Evolutionary conservation across 1,140 invertebrate genomes (phyloP), one percentile per base, ranked within the genome.

Genomic region (Antheraea pernyi): DNA sequence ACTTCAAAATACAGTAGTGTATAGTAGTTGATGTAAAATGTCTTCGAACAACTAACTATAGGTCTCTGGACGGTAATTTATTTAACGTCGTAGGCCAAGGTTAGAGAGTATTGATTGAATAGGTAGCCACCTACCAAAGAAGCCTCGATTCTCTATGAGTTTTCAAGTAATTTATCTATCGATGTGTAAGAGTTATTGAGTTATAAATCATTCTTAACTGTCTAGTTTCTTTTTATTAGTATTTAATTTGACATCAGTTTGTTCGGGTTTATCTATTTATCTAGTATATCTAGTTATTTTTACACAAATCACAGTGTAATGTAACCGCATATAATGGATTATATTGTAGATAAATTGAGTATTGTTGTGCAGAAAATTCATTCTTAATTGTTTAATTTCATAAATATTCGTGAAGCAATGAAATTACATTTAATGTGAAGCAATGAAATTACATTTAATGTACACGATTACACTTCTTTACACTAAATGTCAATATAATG

Each of bases 151-250:
- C 46, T 10, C 46, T 53, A 53, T 53, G 7, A 53, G 11, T 53
- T 53, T 53, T 53, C 46, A 53, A 53, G 46, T 13, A 53, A 53
- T 53, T 53, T 53, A 53, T 53, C 46, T 53, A 53, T 53, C 16
- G 46, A 53, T 11, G 0, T 8, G 46, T 53, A 53, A n/a, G 22
- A 53, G 6, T 53, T 53, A 53, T 53, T 53, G 46, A n/a, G 16
- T 53, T 53, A 53, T 53, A 53, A 13, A 16, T 53, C 13, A 53
- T 53, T 53, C 7, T 4, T 30, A 11, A 42, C 16, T n/a, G 46
- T 16, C 46, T 53, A 11, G 39, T 16, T 53, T 16, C 16, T 53
- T 53, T 53, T 53, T n/a, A 53, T 53, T 53, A 53, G 0, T 53
- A 16, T 6, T 53, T 16, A 53, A 53, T 53, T 53, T 53, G 9